These are phyloP conservation scores for Mola mola DNA, from an alignment of 2,113 vertebrate species.

Conservation along the genomic window DNA sequence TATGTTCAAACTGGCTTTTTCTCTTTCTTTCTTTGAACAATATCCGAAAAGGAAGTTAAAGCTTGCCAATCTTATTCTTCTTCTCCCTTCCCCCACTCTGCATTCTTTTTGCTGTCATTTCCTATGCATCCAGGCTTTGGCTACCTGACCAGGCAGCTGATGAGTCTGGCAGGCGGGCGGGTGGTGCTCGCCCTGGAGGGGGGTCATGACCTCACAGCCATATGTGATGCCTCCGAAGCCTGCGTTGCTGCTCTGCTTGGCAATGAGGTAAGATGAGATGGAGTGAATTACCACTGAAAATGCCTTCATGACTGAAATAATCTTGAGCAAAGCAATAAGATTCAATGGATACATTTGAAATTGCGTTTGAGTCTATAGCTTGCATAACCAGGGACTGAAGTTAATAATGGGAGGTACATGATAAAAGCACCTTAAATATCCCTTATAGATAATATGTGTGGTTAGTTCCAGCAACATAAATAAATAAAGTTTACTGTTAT, in stretches of 20 bases:
- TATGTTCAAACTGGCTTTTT: constrained; percentile 33
- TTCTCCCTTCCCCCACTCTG: constrained; percentile 10
- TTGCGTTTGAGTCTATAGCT: not conserved
- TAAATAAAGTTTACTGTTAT: no score
- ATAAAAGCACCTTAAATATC: not conserved
- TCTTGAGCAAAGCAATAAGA: not conserved
- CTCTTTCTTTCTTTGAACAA: constrained; percentile 71
- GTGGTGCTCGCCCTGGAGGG: constrained; percentile 94
- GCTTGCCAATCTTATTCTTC: constrained; percentile 35
- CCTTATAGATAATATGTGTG: not conserved
- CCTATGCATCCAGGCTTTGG: constrained; percentile 89
- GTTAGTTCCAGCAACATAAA: not conserved
- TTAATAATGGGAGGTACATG: not conserved
- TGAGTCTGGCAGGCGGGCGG: constrained; percentile 94
- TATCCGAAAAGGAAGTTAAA: constrained; percentile 70
- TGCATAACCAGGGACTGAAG: not conserved
- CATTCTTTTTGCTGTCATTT: constrained; percentile 61
- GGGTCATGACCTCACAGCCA: constrained; percentile 97
- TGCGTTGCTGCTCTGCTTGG: constrained; percentile 96
- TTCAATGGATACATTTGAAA: not conserved
- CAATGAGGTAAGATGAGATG: constrained; percentile 88
- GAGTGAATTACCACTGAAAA: not conserved
- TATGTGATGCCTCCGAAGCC: constrained; percentile 96
- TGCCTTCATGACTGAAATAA: constrained; percentile 18
- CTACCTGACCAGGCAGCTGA: constrained; percentile 98